Conservation (phyloP, 1,140 invertebrate genomes). For the Aphelinus atriplicis region DNA sequence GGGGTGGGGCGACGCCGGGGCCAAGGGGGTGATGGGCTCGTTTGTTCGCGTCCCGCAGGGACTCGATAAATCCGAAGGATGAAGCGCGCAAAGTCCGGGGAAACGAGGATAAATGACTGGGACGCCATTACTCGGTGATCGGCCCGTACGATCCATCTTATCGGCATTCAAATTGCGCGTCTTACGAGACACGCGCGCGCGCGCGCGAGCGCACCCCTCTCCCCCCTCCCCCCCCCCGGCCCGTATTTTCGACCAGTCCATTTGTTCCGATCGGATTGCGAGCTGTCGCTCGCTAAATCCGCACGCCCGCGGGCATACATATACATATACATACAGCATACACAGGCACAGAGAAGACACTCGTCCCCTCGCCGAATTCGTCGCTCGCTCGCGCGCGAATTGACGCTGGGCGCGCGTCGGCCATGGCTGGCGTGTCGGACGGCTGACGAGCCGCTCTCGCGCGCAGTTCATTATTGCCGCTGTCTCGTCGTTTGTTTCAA, state of each 20-base stretch:
- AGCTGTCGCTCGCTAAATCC: slow-evolving; percentile 62
- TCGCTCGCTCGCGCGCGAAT: slow-evolving; percentile 42
- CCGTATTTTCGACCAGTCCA: slow-evolving; percentile 51
- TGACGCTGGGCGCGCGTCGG: slow-evolving; percentile 58
- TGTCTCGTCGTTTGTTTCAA: slow-evolving; percentile 50
- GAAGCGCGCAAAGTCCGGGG: neutral
- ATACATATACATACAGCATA: too few relatives aligned
- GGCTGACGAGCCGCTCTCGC: slow-evolving; percentile 48
- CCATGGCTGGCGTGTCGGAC: slow-evolving; percentile 36
- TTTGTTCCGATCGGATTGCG: slow-evolving; percentile 66
- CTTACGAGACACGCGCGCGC: neutral
- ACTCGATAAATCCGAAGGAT: neutral
- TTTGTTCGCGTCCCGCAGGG: neutral
- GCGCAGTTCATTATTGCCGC: slow-evolving; percentile 48
- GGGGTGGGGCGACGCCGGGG: too few relatives aligned
- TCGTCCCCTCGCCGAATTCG: too few relatives aligned
- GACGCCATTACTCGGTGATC: slow-evolving; percentile 59
- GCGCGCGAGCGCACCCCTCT: too few relatives aligned
- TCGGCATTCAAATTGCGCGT: slow-evolving; percentile 56
- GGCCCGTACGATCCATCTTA: slow-evolving; percentile 57
- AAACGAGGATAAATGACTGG: slow-evolving; percentile 27
- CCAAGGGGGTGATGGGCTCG: too few relatives aligned
- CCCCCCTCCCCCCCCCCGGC: slow-evolving; percentile 1
- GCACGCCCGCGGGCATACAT: neutral
- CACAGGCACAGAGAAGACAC: too few relatives aligned